Conservation (phyloP, 2,113 vertebrate species). For the Forbesichthys papilliferus region DNA sequence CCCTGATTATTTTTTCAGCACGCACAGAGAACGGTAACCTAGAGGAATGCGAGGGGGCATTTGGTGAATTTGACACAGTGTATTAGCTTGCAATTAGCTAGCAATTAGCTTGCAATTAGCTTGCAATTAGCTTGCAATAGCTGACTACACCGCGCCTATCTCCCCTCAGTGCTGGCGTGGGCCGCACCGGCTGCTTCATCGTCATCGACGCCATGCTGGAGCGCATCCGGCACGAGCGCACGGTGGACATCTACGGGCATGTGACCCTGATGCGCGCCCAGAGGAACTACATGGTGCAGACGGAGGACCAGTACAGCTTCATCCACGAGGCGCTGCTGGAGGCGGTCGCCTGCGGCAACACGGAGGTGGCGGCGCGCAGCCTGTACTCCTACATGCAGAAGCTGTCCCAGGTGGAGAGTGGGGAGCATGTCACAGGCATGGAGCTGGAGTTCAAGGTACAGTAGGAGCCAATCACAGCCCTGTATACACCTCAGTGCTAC, state of each 20-base stretch:
- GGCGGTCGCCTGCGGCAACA: slow-evolving; percentile 94
- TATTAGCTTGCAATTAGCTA: too few species aligned
- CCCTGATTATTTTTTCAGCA: too few species aligned
- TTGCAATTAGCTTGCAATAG: too few species aligned
- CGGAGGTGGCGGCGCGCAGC: slow-evolving; percentile 92
- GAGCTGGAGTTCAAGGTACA: slow-evolving; percentile 97
- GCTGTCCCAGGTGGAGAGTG: slow-evolving; percentile 88
- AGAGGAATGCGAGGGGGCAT: too few species aligned
- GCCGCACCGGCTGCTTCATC: slow-evolving; percentile 95
- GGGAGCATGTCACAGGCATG: slow-evolving; percentile 95
- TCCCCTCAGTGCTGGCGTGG: slow-evolving; percentile 86
- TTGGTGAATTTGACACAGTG: too few species aligned
- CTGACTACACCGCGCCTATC: not conserved
- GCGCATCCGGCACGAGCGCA: slow-evolving; percentile 92
- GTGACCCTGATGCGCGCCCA: slow-evolving; percentile 97
- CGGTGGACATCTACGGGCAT: slow-evolving; percentile 94
- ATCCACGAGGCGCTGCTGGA: slow-evolving; percentile 97
- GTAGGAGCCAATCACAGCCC: not conserved
- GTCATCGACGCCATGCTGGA: slow-evolving; percentile 98
- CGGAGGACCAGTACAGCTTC: slow-evolving; percentile 98
- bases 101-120: too few species aligned
- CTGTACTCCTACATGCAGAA: slow-evolving; percentile 97
- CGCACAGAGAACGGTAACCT: too few species aligned
- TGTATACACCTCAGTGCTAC: not conserved
- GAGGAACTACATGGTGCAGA: slow-evolving; percentile 99